These are phyloP conservation scores for Pterophyllum scalare DNA, from an alignment of 2,113 vertebrate genomes.

Conservation along the genomic window DNA sequence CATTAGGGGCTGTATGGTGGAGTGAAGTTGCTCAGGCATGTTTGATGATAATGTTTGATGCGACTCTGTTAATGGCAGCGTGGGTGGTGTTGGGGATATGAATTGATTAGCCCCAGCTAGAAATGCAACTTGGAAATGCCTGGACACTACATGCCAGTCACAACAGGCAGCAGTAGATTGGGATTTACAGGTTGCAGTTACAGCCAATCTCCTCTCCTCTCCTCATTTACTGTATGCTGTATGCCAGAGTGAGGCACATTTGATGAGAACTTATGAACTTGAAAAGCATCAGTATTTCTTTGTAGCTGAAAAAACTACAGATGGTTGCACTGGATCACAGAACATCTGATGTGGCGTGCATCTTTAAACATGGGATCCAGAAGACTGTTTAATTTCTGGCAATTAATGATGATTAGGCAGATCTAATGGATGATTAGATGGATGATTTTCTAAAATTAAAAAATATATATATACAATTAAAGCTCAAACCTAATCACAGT, in stretches of 20 bases:
- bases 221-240: neutral
- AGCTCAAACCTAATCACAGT: neutral
- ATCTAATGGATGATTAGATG: neutral
- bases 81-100: constrained; percentile 35
- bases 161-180: constrained; percentile 30
- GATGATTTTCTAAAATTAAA: neutral
- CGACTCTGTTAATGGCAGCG: constrained; percentile 66
- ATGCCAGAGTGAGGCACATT: neutral
- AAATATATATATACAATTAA: neutral
- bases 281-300: constrained; percentile 39
- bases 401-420: neutral
- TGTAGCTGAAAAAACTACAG: constrained; percentile 8
- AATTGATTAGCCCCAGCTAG: constrained; percentile 66
- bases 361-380: neutral
- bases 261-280: neutral
- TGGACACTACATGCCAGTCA: constrained; percentile 42
- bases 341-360: neutral
- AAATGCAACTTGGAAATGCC: constrained; percentile 53
- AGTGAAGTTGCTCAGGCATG: constrained; percentile 46
- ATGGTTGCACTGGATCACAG: neutral
- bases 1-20: constrained; percentile 32
- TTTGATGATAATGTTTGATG: constrained; percentile 52
- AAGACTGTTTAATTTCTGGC: neutral
- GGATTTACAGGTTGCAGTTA: constrained; percentile 55
- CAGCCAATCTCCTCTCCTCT: constrained; percentile 8